Evolutionary conservation across 1,140 invertebrate species (phyloP), one percentile per base, ranked within the genome.

Genomic region (Homalodisca vitripennis): DNA sequence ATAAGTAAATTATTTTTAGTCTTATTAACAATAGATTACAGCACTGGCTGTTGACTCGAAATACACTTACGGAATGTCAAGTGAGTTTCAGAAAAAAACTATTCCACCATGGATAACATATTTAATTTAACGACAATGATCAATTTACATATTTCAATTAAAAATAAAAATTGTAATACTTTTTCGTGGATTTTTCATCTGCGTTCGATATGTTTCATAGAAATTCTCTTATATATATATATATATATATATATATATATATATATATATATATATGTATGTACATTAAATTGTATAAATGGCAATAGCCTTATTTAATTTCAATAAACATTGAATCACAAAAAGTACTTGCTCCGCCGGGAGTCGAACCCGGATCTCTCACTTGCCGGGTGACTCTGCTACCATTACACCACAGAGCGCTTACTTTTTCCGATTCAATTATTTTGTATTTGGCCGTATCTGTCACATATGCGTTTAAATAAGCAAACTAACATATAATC

Each of bases 61-160:
- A 70, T 1, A 70, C 71, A 1, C 29, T 77, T 0, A 73, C 73
- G 1, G 74, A 77, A 65, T 46, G 34, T 2, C 76, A 77, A 70
- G 73, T 72, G 3, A 76, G 74, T 6, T 77, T 77, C 46, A 22
- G 74, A n/a, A 73, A 71, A 31, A 27, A 55, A n/a, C 1, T 51
- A 75, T 41, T 68, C 70, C 13, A 73, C 72, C 51, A 69, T 73
- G 6, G 72, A 75, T 22, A 64, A 72, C 20, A 71, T 76, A 3
- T 75, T 74, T 64, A 66, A 27, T 14, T 46, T 75, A 0, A 67
- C 55, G 20, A 68, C 17, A 47, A 6, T 68, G n/a, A 30, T 62
- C n/a, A 62, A 62, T 12, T 17, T 71, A 17, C 2, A 46, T 14
- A 14, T 67, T 20, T 2, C 20, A 1, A 48, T 47, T 32, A 34